These are phyloP conservation scores for Micronycteris hirsuta DNA, from an alignment of 2,113 vertebrate species.

Conservation along the genomic window DNA sequence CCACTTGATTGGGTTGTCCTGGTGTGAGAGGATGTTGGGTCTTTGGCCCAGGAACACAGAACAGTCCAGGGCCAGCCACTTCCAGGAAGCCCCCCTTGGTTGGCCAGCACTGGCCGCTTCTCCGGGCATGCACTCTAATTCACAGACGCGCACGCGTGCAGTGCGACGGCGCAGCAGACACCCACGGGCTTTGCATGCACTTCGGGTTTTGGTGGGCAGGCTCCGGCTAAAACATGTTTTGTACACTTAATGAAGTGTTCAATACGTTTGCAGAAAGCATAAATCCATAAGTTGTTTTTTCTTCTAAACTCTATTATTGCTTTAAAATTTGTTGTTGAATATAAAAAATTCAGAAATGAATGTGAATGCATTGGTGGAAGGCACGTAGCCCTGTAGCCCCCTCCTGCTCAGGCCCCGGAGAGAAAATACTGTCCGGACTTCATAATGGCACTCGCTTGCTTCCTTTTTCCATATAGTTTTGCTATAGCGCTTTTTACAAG, in stretches of 20 bases:
- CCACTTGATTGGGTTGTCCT: neutral
- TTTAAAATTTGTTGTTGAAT: neutral
- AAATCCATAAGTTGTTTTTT: constrained; percentile 24
- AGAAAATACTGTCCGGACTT: neutral
- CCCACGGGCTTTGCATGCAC: neutral
- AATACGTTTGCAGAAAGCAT: neutral
- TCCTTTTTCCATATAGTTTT: neutral
- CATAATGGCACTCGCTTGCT: neutral
- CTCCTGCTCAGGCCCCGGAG: neutral
- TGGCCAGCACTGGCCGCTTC: neutral
- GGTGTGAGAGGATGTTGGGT: neutral
- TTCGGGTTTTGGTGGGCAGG: neutral
- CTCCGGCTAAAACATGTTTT: neutral
- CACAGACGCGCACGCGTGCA: accelerated
- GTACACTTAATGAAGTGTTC: neutral
- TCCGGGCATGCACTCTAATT: neutral
- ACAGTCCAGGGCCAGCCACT: neutral
- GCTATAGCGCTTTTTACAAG: neutral
- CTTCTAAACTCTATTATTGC: neutral
- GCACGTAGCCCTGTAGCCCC: neutral
- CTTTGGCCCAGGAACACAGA: neutral
- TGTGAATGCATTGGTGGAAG: neutral
- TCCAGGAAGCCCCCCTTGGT: neutral
- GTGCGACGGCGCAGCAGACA: neutral
- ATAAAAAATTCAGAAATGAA: neutral